These are phyloP conservation scores for Volucella inflata DNA, from an alignment of 2,888 invertebrate genomes.

Conservation along the genomic window DNA sequence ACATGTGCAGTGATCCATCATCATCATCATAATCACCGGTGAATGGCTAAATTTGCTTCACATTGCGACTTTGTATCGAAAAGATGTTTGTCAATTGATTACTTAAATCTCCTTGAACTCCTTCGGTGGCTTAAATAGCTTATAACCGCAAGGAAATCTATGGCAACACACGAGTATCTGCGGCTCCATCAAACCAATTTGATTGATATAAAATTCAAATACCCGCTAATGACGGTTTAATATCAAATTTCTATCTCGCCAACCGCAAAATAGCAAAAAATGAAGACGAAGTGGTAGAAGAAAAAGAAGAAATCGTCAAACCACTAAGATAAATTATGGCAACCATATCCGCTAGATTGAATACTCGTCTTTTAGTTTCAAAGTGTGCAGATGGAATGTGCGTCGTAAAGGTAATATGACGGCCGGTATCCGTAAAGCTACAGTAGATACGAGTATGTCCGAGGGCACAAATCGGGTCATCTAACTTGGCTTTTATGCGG, in stretches of 20 bases:
- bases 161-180: background rate
- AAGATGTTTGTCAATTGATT: conserved; percentile 25
- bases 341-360: conserved; percentile 8
- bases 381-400: conserved; percentile 14
- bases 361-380: background rate
- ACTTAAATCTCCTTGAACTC: conserved; percentile 49
- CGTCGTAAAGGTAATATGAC: background rate
- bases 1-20: conserved; percentile 44
- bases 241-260: conserved; percentile 51
- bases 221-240: conserved; percentile 22
- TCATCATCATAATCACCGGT: conserved; percentile 9
- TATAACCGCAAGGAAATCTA: conserved; percentile 26
- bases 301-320: conserved; percentile 1
- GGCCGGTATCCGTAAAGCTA: too few relatives aligned
- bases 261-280: background rate
- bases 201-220: conserved; percentile 4
- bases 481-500: conserved; percentile 18
- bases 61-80: conserved; percentile 34
- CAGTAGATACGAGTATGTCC: background rate
- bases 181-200: conserved; percentile 8
- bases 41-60: conserved; percentile 29
- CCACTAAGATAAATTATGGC: conserved; percentile 4
- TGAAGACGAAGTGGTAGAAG: conserved; percentile 24
- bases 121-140: conserved; percentile 20
- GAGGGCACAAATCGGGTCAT: conserved; percentile 35